Conservation (phyloP, 2,888 invertebrate genomes). For the Rhyacophila evoluta region DNA sequence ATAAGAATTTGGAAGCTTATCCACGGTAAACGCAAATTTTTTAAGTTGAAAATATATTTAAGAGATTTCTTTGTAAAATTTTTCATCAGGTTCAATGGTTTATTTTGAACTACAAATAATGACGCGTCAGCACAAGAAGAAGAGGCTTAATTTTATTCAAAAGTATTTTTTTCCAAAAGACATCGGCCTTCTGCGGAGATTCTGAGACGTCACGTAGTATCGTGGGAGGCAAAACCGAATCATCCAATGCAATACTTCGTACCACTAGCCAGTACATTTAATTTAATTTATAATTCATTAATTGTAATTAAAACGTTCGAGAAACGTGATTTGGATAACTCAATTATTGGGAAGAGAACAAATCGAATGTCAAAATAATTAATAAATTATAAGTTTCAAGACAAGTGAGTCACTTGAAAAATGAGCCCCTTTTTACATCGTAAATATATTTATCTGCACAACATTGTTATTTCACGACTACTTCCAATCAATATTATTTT, state of each 20-base stretch:
- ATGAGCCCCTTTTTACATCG: too few species aligned
- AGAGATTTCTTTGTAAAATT: too few species aligned
- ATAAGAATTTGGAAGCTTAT: too few species aligned
- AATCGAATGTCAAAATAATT: background rate
- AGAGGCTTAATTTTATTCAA: background rate
- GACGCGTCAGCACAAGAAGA: background rate
- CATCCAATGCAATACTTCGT: background rate
- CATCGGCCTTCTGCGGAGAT: conserved; percentile 17
- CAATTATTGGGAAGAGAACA: background rate
- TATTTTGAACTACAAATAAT: background rate
- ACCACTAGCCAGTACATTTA: background rate
- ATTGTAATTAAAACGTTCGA: background rate
- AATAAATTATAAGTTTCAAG: background rate
- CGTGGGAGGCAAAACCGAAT: background rate
- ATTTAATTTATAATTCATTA: conserved; percentile 7
- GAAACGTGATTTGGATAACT: background rate
- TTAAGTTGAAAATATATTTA: too few species aligned
- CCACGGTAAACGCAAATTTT: too few species aligned
- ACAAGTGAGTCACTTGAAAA: too few species aligned
- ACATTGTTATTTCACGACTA: too few species aligned
- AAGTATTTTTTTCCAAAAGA: background rate
- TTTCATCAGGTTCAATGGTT: too few species aligned
- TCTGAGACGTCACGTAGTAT: background rate
- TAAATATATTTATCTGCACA: too few species aligned
- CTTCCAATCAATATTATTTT: too few species aligned